phyloP scores from a whole-genome alignment of 2,113 vertebrate species.

The Pedetes capensis region DNA sequence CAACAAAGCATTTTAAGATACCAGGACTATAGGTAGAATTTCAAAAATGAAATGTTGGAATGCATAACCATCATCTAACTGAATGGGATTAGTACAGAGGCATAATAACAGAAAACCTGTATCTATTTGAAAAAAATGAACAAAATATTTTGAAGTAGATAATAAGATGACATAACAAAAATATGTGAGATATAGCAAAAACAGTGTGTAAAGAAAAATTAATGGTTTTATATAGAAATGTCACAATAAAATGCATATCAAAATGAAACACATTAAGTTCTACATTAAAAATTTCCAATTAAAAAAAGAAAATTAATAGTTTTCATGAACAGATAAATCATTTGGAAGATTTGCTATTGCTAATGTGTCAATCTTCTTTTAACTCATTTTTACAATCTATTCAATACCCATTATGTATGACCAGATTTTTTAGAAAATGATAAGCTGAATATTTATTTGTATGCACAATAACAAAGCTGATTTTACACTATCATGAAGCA shows the following conservation, averaged over 20 bases:
- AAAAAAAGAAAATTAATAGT: background rate
- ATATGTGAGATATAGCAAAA: background rate
- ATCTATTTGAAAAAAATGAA: background rate
- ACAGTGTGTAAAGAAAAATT: background rate
- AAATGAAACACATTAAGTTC: too few relatives aligned
- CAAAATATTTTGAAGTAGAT: background rate
- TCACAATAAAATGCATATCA: too few relatives aligned
- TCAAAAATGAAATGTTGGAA: background rate
- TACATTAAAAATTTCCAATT: too few relatives aligned
- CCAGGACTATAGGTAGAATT: background rate
- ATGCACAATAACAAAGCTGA: background rate
- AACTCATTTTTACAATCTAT: background rate
- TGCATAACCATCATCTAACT: background rate
- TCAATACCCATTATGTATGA: background rate
- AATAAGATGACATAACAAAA: background rate
- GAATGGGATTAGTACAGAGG: background rate
- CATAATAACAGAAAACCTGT: background rate
- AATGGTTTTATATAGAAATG: too few relatives aligned
- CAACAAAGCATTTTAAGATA: too few relatives aligned
- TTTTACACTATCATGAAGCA: background rate
- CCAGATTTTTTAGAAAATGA: background rate
- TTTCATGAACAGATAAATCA: slow-evolving; percentile 14
- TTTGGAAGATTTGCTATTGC: background rate
- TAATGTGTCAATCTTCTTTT: background rate
- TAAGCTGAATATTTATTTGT: background rate